phyloP scores from a whole-genome alignment of 1,140 invertebrate genomes.

The Meloidogyne hapla region DNA sequence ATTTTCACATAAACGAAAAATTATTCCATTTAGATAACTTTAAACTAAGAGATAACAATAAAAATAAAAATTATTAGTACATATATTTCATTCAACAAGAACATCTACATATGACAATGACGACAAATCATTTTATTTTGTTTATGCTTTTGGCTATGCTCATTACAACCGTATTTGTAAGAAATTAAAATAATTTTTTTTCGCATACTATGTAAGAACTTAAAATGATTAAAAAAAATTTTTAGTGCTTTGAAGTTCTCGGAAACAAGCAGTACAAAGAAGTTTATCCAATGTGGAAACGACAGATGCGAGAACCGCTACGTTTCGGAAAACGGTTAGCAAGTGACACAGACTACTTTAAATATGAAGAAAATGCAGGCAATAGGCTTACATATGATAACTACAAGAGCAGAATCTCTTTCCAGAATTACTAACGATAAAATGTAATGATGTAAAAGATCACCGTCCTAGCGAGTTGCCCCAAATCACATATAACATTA shows the following conservation, averaged over 20 bases:
- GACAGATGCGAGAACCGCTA: conserved; percentile 52
- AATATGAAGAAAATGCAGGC: conserved; percentile 34
- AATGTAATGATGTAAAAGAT: too few relatives aligned
- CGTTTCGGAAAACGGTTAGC: conserved; percentile 53
- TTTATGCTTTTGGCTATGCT: background rate
- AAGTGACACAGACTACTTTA: conserved; percentile 32
- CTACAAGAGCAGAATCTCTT: background rate
- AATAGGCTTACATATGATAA: conserved; percentile 6
- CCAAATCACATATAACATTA: too few relatives aligned
- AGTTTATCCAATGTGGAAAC: background rate
- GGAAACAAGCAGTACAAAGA: background rate
- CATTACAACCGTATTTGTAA: background rate
- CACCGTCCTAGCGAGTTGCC: too few relatives aligned
- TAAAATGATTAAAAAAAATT: too few relatives aligned
- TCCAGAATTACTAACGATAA: too few relatives aligned
- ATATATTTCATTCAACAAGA: background rate
- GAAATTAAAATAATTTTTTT: background rate
- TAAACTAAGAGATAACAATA: background rate
- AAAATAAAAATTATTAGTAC: background rate
- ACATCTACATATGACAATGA: background rate
- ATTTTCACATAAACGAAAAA: background rate
- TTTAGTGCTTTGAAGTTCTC: background rate
- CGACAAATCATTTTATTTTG: background rate
- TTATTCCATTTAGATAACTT: too few relatives aligned
- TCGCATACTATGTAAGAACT: too few relatives aligned